A percentile compares a stretch with the other conserved stretches of the same genome.
These are phyloP conservation scores for Eupristina koningsbergeri DNA, from an alignment of 1,140 invertebrate genomes.

Conservation along the genomic window DNA sequence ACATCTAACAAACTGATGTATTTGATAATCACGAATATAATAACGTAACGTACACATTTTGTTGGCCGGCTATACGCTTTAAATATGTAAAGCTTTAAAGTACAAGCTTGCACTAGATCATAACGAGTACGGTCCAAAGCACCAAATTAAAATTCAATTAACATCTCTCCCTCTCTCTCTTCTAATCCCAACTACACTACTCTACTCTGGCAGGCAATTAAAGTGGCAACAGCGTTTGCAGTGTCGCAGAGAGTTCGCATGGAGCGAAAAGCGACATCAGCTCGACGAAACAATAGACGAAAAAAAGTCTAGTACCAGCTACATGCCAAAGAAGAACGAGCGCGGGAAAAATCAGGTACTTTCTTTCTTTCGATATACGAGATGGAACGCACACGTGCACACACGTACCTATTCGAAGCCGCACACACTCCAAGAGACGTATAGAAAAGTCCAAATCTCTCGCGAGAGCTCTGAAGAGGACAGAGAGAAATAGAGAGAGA, in stretches of 20 bases:
- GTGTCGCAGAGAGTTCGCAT: not conserved
- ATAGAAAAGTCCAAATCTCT: slow-evolving; percentile 27
- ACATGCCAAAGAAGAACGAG: not conserved
- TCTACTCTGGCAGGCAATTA: not conserved
- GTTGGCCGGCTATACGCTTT: not conserved
- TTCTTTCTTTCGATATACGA: not conserved
- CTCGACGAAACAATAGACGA: not conserved
- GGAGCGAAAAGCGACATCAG: slow-evolving; percentile 2
- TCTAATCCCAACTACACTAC: not conserved
- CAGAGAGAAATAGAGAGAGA: not conserved
- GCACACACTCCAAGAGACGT: not conserved
- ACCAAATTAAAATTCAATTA: slow-evolving; percentile 49
- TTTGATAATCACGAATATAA: slow-evolving; percentile 13
- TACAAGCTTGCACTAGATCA: slow-evolving; percentile 37
- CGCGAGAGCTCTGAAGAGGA: not conserved
- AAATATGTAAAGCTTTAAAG: slow-evolving; percentile 41
- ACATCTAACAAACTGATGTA: not conserved
- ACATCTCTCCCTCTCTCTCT: slow-evolving; percentile 31
- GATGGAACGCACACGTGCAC: not conserved
- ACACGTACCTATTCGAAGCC: not conserved
- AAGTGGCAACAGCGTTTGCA: not conserved
- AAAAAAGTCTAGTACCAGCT: not conserved
- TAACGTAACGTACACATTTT: not conserved
- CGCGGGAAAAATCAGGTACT: slow-evolving; percentile 11
- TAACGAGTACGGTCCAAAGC: slow-evolving; percentile 38